Percentiles rank a stretch among this genome's conserved stretches.
phyloP scores from a whole-genome alignment of 2,888 invertebrate species.

The Seira sanloemensis region DNA sequence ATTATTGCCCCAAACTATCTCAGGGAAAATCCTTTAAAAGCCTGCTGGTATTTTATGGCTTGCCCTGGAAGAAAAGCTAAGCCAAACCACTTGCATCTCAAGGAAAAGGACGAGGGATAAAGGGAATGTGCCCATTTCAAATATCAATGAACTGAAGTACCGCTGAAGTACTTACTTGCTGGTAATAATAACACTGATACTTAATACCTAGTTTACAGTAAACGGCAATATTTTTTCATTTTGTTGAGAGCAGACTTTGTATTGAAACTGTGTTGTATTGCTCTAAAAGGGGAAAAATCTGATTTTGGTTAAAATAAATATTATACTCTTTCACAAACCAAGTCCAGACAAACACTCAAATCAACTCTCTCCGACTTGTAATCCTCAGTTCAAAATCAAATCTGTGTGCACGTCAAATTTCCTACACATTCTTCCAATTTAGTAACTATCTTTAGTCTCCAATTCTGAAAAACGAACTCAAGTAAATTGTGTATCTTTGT shows the following conservation, averaged over 20 bases:
- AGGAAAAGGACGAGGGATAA: conserved; percentile 1
- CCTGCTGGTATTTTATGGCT: conserved; percentile 37
- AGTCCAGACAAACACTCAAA: too few species aligned
- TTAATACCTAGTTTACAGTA: not conserved
- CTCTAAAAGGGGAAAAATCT: too few species aligned
- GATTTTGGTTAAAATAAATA: too few species aligned
- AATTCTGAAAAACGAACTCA: not conserved
- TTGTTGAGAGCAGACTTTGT: too few species aligned
- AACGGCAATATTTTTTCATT: not conserved
- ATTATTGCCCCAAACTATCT: conserved; percentile 34
- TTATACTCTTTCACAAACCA: too few species aligned
- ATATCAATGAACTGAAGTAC: not conserved
- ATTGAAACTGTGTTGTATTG: too few species aligned
- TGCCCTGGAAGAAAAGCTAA: conserved; percentile 28
- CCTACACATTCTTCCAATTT: not conserved
- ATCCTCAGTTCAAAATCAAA: not conserved
- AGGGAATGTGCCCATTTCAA: not conserved
- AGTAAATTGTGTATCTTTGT: not conserved
- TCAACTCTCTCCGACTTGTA: not conserved
- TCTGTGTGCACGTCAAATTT: not conserved
- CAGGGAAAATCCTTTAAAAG: conserved; percentile 42
- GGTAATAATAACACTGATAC: not conserved
- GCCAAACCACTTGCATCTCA: not conserved
- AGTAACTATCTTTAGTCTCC: not conserved
- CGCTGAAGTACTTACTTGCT: not conserved